Evolutionary conservation across 2,888 invertebrate genomes (phyloP), one percentile per base, ranked within the genome.

Genomic region (Heliconius ethilla): DNA sequence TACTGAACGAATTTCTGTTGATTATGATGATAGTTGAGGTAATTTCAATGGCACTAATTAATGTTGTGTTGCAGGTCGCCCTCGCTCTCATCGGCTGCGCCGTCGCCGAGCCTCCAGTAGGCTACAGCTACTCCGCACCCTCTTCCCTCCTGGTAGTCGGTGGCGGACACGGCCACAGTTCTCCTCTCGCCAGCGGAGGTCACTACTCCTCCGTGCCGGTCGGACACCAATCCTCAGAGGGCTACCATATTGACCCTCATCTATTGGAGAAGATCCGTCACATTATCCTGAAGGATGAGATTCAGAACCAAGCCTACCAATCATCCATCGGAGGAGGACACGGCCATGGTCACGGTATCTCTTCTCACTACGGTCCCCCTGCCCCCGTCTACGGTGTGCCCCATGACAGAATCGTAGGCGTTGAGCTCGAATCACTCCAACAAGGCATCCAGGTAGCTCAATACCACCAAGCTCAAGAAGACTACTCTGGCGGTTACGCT

Each of bases 401-500:
- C 76, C 85, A 92, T 0, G 94, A 95, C 73, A 95, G 96, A 82
- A 96, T 98, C 81, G 97, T 97, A 79, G 98, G 97, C 79, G 96
- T 98, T 86, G 97, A 97, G 90, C 95, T 98, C 80, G 98, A 97
- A 87, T 97, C 97, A 81, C 96, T 97, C 86, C 97, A 97, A 87
- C 97, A 97, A 87, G 97, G 97, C 82, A 96, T 98, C 90, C 97
- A 98, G 90, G 97, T 98, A 59, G 98, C 98, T 45, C 97, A 98
- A 88, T 97, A 97, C 95, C 96, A 97, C 87, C 97, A 97, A 89
- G 95, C 96, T 82, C 95, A 95, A 79, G 95, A 96, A 82, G 95
- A 95, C 80, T 88, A 93, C 86, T 85, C 89, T 25, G 82, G 87
- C 89, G 83, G 81, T 82, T 86, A 84, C 82, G 94, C 94, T 80